Evolutionary conservation across 1,140 invertebrate species (phyloP).

Genomic region (Chelonus insularis): DNA sequence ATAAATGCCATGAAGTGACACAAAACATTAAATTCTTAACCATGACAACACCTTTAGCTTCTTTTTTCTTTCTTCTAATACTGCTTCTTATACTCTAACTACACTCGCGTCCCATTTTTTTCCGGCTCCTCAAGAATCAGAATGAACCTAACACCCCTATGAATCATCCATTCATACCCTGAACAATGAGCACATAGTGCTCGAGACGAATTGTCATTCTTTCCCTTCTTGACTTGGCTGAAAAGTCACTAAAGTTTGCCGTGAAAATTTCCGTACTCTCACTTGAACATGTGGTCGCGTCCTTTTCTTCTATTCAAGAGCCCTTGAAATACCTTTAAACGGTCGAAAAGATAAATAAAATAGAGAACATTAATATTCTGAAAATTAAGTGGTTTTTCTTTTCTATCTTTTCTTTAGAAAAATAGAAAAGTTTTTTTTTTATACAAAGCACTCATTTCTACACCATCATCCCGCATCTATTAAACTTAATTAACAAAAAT

Average conservation of each 20-base stretch:
- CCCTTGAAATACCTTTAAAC: neutral
- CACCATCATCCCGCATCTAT: too few species aligned
- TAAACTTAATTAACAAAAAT: too few species aligned
- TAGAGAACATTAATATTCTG: neutral
- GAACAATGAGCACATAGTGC: slow-evolving; percentile 46
- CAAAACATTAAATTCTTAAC: neutral
- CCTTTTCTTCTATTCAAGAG: too few species aligned
- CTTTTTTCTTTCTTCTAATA: neutral
- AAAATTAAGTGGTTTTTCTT: too few species aligned
- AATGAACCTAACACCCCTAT: slow-evolving; percentile 39
- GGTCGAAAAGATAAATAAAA: neutral
- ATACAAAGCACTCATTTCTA: too few species aligned
- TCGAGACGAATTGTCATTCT: slow-evolving; percentile 39
- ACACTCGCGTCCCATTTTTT: neutral
- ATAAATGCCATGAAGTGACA: too few species aligned
- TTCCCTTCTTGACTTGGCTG: neutral
- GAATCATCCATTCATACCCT: slow-evolving; percentile 46
- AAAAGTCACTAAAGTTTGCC: slow-evolving; percentile 35
- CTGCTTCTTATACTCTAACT: neutral
- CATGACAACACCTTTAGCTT: neutral
- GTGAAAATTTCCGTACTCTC: slow-evolving; percentile 25
- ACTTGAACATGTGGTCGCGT: neutral
- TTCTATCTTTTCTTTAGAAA: too few species aligned
- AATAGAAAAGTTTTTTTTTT: too few species aligned
- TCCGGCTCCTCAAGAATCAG: neutral